Conservation (phyloP, 2,113 vertebrate genomes). For the Carassius auratus region DNA sequence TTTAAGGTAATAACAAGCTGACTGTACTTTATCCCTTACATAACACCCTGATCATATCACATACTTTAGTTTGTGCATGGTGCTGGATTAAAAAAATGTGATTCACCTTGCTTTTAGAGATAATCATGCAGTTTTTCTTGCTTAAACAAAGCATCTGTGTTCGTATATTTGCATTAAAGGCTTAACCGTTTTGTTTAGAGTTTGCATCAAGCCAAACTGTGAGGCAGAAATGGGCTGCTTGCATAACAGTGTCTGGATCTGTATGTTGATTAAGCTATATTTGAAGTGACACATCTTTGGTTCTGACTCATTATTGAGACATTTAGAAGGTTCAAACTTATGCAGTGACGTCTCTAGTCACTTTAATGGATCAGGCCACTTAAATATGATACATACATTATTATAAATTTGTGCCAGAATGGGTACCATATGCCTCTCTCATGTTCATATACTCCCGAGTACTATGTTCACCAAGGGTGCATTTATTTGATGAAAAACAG, state of each 20-base stretch:
- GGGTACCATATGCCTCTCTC: background rate
- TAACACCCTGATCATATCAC: background rate
- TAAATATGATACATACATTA: background rate
- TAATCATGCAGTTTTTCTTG: background rate
- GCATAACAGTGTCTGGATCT: slow-evolving; percentile 22
- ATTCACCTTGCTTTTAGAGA: slow-evolving; percentile 8
- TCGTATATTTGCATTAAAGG: background rate
- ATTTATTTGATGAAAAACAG: background rate
- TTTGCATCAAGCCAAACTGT: background rate
- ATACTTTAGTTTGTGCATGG: background rate
- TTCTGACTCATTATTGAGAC: slow-evolving; percentile 38
- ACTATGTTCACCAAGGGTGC: background rate
- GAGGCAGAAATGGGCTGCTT: slow-evolving; percentile 5
- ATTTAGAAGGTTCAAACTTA: background rate
- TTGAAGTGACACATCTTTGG: slow-evolving; percentile 11
- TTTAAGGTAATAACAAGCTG: background rate
- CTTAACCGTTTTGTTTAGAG: background rate
- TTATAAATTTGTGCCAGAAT: background rate
- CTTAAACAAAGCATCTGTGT: background rate
- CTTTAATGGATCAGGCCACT: background rate
- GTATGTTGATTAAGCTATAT: slow-evolving; percentile 24
- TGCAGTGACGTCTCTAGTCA: background rate
- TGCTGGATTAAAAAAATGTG: background rate
- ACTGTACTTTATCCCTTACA: slow-evolving; percentile 7
- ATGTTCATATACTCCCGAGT: background rate